Percentiles rank a stretch among this genome's conserved stretches.
Evolutionary conservation across 2,888 invertebrate species (phyloP).

Genomic region (Parasteatoda lunata): DNA sequence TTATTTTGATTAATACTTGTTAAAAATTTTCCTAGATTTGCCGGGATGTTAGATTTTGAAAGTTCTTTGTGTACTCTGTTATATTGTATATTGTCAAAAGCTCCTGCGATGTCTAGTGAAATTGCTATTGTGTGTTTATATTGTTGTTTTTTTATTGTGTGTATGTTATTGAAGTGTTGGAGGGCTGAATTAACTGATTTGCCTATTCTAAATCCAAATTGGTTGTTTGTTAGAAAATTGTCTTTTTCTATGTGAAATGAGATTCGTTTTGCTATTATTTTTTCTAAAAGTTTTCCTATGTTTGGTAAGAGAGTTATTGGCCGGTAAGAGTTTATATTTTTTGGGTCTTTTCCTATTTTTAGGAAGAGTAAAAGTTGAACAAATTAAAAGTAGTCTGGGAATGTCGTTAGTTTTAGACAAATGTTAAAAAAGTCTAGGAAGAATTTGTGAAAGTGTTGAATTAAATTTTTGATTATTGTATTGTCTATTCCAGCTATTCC

Average conservation of each 20-base stretch:
- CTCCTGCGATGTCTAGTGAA: neutral
- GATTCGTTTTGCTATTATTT: neutral
- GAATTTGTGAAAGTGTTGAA: neutral
- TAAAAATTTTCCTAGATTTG: neutral
- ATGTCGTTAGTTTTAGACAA: neutral
- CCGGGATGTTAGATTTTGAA: neutral
- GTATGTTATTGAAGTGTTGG: neutral
- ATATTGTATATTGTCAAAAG: neutral
- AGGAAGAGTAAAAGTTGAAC: neutral
- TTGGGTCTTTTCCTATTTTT: neutral
- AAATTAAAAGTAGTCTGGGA: neutral
- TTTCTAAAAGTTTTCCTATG: neutral
- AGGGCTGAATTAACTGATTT: neutral
- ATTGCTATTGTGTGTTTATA: neutral
- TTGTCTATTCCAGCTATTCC: neutral
- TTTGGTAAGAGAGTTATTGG: neutral
- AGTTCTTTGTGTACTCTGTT: neutral
- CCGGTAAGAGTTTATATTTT: neutral
- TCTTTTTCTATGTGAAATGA: neutral
- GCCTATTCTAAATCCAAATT: neutral
- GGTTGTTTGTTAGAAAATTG: neutral
- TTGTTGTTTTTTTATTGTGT: neutral
- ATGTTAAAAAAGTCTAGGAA: neutral
- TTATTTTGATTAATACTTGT: neutral
- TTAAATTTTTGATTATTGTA: neutral